A percentile compares a stretch with the other conserved stretches of the same genome.
These are phyloP conservation scores for Bujurquina vittata DNA, from an alignment of 2,113 vertebrate genomes.

Conservation along the genomic window DNA sequence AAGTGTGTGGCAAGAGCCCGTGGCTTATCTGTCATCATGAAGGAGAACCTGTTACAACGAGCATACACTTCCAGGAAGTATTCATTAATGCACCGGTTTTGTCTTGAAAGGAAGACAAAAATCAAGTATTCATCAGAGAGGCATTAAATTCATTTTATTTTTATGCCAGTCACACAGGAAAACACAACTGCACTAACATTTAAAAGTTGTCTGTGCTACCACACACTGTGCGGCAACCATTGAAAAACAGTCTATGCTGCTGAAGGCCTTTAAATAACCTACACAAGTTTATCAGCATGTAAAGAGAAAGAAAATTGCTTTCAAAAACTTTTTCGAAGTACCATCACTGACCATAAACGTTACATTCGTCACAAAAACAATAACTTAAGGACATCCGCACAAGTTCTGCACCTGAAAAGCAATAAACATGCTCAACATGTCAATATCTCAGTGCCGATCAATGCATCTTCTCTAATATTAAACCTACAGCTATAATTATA, in stretches of 20 bases:
- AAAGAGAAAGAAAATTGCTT: constrained; percentile 9
- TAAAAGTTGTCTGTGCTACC: background rate
- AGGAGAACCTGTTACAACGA: background rate
- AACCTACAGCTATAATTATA: constrained; percentile 2
- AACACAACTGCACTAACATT: constrained; percentile 11
- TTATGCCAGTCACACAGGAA: constrained; percentile 3
- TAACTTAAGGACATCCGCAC: constrained; percentile 47
- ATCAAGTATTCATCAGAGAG: constrained; percentile 5
- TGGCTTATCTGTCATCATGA: background rate
- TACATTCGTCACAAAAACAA: constrained; percentile 25
- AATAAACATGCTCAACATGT: constrained; percentile 49
- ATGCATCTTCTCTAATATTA: background rate
- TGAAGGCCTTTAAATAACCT: background rate
- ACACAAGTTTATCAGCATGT: background rate
- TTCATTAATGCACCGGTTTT: background rate
- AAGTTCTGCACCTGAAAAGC: constrained; percentile 44
- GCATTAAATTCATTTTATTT: constrained; percentile 44
- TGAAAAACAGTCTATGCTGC: background rate
- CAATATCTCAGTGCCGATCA: constrained; percentile 16
- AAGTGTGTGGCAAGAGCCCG: background rate
- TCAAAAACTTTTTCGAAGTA: background rate
- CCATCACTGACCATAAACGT: background rate
- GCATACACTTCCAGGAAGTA: background rate
- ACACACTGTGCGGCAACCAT: background rate
- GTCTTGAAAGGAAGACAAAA: constrained; percentile 9